These are phyloP conservation scores for Epistrophe eligans DNA, from an alignment of 2,888 invertebrate genomes.

Conservation along the genomic window DNA sequence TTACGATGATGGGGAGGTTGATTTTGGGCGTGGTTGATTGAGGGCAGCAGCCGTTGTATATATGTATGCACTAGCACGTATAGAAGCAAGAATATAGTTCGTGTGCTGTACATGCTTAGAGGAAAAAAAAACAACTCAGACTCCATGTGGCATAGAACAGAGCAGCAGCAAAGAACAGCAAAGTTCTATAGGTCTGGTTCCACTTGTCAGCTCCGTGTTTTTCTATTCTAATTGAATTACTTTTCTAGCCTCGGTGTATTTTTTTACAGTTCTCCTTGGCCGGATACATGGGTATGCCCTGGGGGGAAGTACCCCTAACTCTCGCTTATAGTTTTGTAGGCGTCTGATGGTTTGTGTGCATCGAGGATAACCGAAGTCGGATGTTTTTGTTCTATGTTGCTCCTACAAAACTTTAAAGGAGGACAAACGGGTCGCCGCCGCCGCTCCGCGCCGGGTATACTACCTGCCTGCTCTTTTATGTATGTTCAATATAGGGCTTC, in stretches of 20 bases:
- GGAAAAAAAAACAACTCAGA: constrained; percentile 28
- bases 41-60: constrained; percentile 16
- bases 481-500: constrained; percentile 71
- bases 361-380: constrained; percentile 40
- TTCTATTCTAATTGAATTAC: constrained; percentile 75
- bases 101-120: constrained; percentile 30
- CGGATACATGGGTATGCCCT: constrained; percentile 26
- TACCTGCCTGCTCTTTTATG: constrained; percentile 62
- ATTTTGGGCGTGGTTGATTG: constrained; percentile 37
- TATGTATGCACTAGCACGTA: constrained; percentile 23
- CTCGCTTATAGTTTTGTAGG: constrained; percentile 19
- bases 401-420: constrained; percentile 32
- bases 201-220: constrained; percentile 73
- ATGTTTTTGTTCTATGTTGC: constrained; percentile 19
- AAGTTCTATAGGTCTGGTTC: constrained; percentile 47
- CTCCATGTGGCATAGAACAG: constrained; percentile 49
- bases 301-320: constrained; percentile 1
- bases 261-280: constrained; percentile 14
- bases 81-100: constrained; percentile 31
- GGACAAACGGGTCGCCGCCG: constrained; percentile 27
- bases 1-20: neutral
- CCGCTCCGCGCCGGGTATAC: neutral
- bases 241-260: constrained; percentile 51
- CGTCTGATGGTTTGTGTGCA: constrained; percentile 36
- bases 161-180: neutral